These are phyloP conservation scores for Grapholita molesta DNA, from an alignment of 1,140 invertebrate species.

Conservation along the genomic window DNA sequence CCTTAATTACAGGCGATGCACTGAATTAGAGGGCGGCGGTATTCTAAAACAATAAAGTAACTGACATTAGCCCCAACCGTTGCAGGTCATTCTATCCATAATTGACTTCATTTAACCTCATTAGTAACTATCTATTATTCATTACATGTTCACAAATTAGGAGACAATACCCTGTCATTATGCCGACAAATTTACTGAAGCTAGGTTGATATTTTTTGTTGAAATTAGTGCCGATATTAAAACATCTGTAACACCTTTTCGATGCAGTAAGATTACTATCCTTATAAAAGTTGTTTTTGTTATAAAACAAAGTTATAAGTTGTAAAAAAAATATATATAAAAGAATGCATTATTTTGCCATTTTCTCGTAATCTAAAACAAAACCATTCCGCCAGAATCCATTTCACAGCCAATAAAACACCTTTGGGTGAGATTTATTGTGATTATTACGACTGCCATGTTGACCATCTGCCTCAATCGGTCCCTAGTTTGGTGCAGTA, in stretches of 20 bases:
- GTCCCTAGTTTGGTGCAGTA: background rate
- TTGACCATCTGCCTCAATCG: constrained; percentile 8
- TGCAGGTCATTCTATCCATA: constrained; percentile 44
- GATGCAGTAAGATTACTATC: background rate
- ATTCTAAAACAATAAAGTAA: constrained; percentile 74
- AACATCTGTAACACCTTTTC: background rate
- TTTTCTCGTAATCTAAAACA: background rate
- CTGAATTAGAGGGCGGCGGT: constrained; percentile 69
- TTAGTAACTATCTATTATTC: constrained; percentile 39
- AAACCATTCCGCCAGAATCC: background rate
- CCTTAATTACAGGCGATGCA: constrained; percentile 67
- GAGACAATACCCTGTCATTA: constrained; percentile 37
- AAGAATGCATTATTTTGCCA: background rate
- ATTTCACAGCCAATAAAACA: constrained; percentile 13
- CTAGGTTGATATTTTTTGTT: constrained; percentile 13
- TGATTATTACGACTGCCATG: constrained; percentile 15
- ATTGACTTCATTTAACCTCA: constrained; percentile 58
- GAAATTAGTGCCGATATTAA: background rate
- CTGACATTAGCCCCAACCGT: constrained; percentile 57
- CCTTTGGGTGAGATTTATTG: constrained; percentile 13
- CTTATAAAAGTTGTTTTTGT: background rate
- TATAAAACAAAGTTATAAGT: too few species aligned
- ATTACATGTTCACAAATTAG: constrained; percentile 46
- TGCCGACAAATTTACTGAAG: constrained; percentile 19
- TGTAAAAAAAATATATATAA: too few species aligned